Percentiles rank a stretch among this genome's conserved stretches.
Conservation (phyloP, 2,797 vertebrate species). For the Botia kubotai region DNA sequence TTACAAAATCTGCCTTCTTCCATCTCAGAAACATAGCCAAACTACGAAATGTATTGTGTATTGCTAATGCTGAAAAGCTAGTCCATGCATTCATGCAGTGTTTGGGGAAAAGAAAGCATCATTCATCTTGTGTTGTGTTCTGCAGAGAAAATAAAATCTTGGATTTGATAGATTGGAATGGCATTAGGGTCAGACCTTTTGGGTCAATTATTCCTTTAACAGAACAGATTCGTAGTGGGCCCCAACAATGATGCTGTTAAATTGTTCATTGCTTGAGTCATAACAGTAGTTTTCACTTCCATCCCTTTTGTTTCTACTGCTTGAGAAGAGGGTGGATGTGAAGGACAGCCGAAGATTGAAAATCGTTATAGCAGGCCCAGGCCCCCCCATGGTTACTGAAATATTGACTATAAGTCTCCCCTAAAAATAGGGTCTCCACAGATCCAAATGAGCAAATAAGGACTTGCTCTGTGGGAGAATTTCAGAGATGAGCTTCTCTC, state of each 20-base stretch:
- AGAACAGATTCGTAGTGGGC: too few relatives aligned
- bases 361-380: conserved; percentile 7
- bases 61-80: too few relatives aligned
- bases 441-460: conserved; percentile 22
- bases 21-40: too few relatives aligned
- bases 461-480: not conserved
- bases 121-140: too few relatives aligned
- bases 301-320: not conserved
- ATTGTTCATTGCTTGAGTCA: not conserved
- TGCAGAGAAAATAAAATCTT: too few relatives aligned
- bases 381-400: not conserved
- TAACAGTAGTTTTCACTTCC: conserved; percentile 4
- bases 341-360: conserved; percentile 18
- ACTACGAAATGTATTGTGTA: too few relatives aligned
- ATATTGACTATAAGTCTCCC: not conserved
- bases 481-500: not conserved
- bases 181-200: too few relatives aligned
- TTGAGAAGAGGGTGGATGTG: not conserved
- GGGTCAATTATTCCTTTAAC: too few relatives aligned
- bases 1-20: too few relatives aligned
- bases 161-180: too few relatives aligned
- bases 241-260: not conserved
- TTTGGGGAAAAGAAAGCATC: too few relatives aligned
- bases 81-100: too few relatives aligned
- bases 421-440: conserved; percentile 13